A percentile compares a stretch with the other conserved stretches of the same genome.
Evolutionary conservation across 2,888 invertebrate genomes (phyloP).

Genomic region (Tipula unca): DNA sequence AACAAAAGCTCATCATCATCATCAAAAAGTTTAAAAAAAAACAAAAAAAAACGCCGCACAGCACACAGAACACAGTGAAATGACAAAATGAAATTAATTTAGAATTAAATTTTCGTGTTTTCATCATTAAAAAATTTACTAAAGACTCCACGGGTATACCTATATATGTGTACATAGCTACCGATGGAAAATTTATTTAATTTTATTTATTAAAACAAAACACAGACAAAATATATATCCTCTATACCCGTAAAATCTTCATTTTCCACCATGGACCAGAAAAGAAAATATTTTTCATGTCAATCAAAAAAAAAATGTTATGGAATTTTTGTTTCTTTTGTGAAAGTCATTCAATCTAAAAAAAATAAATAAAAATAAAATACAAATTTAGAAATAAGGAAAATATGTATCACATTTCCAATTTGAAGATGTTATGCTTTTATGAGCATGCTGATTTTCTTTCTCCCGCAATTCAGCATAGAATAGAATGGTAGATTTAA

Average conservation of each 20-base stretch:
- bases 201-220: background rate
- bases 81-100: background rate
- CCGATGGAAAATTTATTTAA: background rate
- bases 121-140: background rate
- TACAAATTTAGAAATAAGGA: no score
- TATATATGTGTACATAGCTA: background rate
- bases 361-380: no score
- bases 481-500: no score
- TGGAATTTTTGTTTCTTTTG: background rate
- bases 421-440: background rate
- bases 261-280: background rate
- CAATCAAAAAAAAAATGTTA: background rate
- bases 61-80: background rate
- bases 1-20: constrained; percentile 8
- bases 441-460: background rate
- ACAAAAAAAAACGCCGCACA: background rate
- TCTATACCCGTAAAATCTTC: background rate
- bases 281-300: background rate
- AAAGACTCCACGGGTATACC: background rate
- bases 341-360: background rate
- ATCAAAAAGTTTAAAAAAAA: background rate
- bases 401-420: background rate
- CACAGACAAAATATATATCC: background rate
- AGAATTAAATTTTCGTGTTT: background rate
- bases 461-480: no score